Conservation (phyloP, 2,888 invertebrate genomes). For the Macrophya annulata region DNA sequence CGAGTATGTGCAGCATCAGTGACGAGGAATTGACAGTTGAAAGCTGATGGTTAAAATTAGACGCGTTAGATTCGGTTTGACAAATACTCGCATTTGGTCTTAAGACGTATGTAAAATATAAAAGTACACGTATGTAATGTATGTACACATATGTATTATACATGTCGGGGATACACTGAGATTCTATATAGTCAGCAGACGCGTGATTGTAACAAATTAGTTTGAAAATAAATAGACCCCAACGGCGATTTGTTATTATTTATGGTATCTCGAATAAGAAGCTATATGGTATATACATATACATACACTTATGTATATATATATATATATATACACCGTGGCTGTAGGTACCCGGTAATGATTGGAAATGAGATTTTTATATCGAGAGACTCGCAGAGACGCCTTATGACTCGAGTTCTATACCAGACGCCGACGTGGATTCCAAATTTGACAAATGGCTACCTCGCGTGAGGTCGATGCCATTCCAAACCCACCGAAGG, state of each 20-base stretch:
- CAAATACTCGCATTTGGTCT: slow-evolving; percentile 60
- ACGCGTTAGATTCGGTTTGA: slow-evolving; percentile 53
- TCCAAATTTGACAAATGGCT: slow-evolving; percentile 49
- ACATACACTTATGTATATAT: background rate
- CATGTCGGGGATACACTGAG: slow-evolving; percentile 56
- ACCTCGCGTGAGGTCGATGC: slow-evolving; percentile 40
- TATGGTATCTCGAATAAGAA: slow-evolving; percentile 58
- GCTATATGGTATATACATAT: background rate
- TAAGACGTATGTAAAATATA: background rate
- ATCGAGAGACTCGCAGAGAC: slow-evolving; percentile 8
- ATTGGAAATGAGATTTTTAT: slow-evolving; percentile 54
- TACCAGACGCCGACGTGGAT: slow-evolving; percentile 13
- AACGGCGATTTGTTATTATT: slow-evolving; percentile 71
- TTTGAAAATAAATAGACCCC: slow-evolving; percentile 70
- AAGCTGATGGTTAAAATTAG: slow-evolving; percentile 41
- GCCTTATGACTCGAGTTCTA: background rate
- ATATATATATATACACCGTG: background rate
- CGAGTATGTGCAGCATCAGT: background rate
- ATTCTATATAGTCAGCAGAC: slow-evolving; percentile 58
- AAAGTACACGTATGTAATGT: background rate
- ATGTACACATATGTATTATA: background rate
- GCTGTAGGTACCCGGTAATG: slow-evolving; percentile 29
- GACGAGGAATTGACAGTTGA: slow-evolving; percentile 47
- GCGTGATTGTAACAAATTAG: slow-evolving; percentile 72
- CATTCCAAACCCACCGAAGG: slow-evolving; percentile 2